Conservation (phyloP, 2,888 invertebrate genomes). For the Drosophila antonietae region DNA sequence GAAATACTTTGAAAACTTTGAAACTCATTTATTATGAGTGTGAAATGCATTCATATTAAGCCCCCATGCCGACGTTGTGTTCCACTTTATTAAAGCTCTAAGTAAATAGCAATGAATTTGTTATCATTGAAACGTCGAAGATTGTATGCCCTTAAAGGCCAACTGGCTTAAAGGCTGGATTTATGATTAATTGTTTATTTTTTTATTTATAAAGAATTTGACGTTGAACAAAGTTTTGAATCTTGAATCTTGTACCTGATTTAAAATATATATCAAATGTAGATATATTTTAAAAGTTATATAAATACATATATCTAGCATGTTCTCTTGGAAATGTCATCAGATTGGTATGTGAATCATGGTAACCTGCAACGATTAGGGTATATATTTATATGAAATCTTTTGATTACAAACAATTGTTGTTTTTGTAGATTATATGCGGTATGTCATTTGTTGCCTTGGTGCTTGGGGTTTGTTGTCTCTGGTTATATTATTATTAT, state of each 20-base stretch:
- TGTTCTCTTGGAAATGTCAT: no score
- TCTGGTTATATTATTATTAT: conserved; percentile 21
- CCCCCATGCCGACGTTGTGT: not conserved
- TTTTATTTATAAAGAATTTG: not conserved
- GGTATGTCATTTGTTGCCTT: conserved; percentile 14
- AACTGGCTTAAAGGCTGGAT: not conserved
- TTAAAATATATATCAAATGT: no score
- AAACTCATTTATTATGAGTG: not conserved
- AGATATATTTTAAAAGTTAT: no score
- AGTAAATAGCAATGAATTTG: conserved; percentile 1
- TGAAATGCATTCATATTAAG: conserved; percentile 10
- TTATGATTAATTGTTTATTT: not conserved
- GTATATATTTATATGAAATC: not conserved
- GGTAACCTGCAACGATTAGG: not conserved
- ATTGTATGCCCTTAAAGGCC: conserved; percentile 7
- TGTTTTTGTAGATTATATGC: conserved; percentile 1
- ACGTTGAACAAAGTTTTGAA: no score
- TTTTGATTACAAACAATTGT: conserved; percentile 6
- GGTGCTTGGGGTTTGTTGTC: conserved; percentile 20
- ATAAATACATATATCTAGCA: no score
- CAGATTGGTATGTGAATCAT: not conserved
- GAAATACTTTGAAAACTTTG: not conserved
- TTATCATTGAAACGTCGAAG: conserved; percentile 1
- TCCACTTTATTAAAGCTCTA: conserved; percentile 13
- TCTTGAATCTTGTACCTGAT: no score